A percentile compares a stretch with the other conserved stretches of the same genome.
Evolutionary conservation across 2,797 vertebrate species (phyloP).

Genomic region (Argentina silus): DNA sequence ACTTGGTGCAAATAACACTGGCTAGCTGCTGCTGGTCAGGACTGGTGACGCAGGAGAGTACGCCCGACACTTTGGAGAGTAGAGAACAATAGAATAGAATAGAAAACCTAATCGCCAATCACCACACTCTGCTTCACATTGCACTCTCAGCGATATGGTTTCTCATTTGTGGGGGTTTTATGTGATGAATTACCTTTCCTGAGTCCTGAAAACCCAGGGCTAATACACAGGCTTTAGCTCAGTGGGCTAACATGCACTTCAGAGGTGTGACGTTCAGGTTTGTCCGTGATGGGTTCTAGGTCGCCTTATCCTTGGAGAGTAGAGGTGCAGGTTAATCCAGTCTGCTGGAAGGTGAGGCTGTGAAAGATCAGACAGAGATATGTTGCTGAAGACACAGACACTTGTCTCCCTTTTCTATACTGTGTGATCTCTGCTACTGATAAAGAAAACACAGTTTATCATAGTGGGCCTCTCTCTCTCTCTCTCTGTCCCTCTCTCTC

Average conservation of each 20-base stretch:
- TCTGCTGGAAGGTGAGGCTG: conserved; percentile 14
- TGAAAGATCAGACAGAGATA: conserved; percentile 13
- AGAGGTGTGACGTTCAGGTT: not conserved
- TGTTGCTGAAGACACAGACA: not conserved
- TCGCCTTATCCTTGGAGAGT: not conserved
- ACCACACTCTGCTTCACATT: not conserved
- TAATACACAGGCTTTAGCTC: not conserved
- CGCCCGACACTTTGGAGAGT: too few species aligned
- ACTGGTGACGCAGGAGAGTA: not conserved
- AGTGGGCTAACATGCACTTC: not conserved
- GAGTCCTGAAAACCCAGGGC: too few species aligned
- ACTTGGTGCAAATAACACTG: not conserved
- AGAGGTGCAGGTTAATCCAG: conserved; percentile 26
- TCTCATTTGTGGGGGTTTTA: not conserved
- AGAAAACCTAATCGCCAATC: not conserved
- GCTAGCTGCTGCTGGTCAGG: not conserved
- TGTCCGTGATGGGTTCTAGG: not conserved
- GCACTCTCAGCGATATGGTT: not conserved
- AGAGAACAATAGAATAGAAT: not conserved
- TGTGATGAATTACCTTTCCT: not conserved
- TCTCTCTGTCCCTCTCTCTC: too few species aligned
- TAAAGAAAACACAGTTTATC: conserved; percentile 20
- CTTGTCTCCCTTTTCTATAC: conserved; percentile 1
- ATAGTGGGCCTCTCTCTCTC: not conserved
- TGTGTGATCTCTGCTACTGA: conserved; percentile 14